phyloP scores from a whole-genome alignment of 92 coral and sea anemone genomes.

The Palythoa grandis region DNA sequence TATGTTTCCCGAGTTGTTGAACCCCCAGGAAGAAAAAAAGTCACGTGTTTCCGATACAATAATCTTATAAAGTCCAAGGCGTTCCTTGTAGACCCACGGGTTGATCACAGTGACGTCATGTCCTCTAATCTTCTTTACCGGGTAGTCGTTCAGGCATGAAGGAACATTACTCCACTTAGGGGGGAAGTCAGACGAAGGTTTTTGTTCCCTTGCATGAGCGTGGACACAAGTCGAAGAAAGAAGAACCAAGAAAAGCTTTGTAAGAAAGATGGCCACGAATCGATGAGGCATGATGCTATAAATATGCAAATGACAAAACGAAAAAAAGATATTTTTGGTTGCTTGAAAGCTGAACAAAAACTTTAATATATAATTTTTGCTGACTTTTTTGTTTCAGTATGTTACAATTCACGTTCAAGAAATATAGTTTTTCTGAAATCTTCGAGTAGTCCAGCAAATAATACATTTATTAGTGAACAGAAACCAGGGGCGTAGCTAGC shows the following conservation, averaged over 20 bases:
- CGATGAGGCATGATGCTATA: background rate
- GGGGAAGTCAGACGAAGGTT: constrained; percentile 9
- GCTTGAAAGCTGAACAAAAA: too few species aligned
- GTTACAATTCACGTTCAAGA: too few species aligned
- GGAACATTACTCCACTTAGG: constrained; percentile 75
- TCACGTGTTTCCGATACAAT: constrained; percentile 59
- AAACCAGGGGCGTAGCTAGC: too few species aligned
- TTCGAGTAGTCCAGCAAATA: too few species aligned
- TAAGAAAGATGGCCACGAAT: background rate
- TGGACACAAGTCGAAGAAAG: background rate
- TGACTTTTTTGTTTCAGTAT: too few species aligned
- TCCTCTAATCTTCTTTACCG: constrained; percentile 56
- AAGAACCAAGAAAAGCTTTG: background rate
- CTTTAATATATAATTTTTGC: too few species aligned
- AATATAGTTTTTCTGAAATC: too few species aligned
- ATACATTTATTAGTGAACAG: too few species aligned
- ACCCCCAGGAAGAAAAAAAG: constrained; percentile 79
- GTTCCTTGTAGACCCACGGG: constrained; percentile 74
- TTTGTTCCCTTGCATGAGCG: background rate
- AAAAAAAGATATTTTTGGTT: too few species aligned
- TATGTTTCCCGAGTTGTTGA: constrained; percentile 81
- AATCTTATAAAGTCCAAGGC: constrained; percentile 74
- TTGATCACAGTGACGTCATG: constrained; percentile 57
- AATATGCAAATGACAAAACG: too few species aligned
- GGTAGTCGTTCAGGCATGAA: constrained; percentile 60